A percentile compares a stretch with the other conserved stretches of the same genome.
Evolutionary conservation across 2,888 invertebrate genomes (phyloP).

Genomic region (Anticlea derivata): DNA sequence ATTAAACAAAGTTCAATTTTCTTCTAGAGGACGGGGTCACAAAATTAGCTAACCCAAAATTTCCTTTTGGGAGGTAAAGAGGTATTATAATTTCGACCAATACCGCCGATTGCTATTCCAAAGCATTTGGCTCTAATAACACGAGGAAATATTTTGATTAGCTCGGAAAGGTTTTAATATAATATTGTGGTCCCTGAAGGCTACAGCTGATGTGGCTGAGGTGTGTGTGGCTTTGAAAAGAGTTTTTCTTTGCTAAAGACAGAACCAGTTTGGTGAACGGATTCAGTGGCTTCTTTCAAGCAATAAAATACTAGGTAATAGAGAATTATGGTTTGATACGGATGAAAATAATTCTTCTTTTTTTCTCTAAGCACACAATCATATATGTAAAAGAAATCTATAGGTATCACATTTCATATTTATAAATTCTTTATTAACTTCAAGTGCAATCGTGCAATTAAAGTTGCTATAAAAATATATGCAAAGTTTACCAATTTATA

Average conservation of each 20-base stretch:
- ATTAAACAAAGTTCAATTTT: slow-evolving; percentile 1
- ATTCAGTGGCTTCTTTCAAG: no score
- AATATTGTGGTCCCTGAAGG: neutral
- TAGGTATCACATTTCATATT: slow-evolving; percentile 13
- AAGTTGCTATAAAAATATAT: slow-evolving; percentile 33
- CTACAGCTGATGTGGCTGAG: no score
- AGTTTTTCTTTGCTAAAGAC: no score
- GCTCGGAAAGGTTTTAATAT: slow-evolving; percentile 3
- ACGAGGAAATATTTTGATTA: slow-evolving; percentile 9
- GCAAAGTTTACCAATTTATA: slow-evolving; percentile 46
- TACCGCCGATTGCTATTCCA: slow-evolving; percentile 48
- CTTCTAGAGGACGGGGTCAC: slow-evolving; percentile 2
- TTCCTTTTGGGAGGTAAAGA: neutral
- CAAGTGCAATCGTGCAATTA: slow-evolving; percentile 30
- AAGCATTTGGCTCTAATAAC: slow-evolving; percentile 42
- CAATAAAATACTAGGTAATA: no score
- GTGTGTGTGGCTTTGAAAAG: no score
- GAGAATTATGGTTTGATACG: no score
- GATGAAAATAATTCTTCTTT: no score
- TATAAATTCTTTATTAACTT: slow-evolving; percentile 6
- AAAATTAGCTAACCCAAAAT: slow-evolving; percentile 12
- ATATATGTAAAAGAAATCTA: neutral
- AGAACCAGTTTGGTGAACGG: no score
- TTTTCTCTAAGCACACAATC: neutral
- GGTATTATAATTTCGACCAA: slow-evolving; percentile 6